Percentiles rank a stretch among this genome's conserved stretches.
phyloP scores from a whole-genome alignment of 2,113 vertebrate genomes.

The Pelvicachromis taeniatus region DNA sequence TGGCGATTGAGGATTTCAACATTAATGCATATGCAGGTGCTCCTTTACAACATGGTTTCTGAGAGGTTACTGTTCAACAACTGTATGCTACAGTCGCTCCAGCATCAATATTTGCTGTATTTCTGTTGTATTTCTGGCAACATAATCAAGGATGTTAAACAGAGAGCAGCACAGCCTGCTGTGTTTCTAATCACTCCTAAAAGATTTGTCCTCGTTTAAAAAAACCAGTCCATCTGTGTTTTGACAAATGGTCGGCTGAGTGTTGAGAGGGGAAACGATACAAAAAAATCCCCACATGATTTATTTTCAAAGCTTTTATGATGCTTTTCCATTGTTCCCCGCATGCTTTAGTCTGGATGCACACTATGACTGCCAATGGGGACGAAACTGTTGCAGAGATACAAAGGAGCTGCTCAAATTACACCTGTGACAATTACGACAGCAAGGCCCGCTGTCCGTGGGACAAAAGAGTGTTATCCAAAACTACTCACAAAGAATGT shows the following conservation, averaged over 20 bases:
- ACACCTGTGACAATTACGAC: conserved; percentile 65
- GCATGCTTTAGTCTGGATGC: conserved; percentile 30
- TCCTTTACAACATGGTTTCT: neutral
- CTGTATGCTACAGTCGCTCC: conserved; percentile 1
- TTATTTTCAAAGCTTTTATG: conserved; percentile 55
- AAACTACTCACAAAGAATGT: conserved; percentile 57
- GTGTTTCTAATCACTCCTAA: conserved; percentile 53
- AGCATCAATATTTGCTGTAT: conserved; percentile 37
- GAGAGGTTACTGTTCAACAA: neutral
- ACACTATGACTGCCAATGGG: conserved; percentile 26
- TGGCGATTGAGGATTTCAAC: neutral
- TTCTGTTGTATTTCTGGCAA: conserved; percentile 21
- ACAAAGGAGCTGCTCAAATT: conserved; percentile 70
- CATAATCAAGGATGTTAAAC: conserved; percentile 50
- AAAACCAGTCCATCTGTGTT: conserved; percentile 5
- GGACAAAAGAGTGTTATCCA: conserved; percentile 61
- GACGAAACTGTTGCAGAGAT: conserved; percentile 63
- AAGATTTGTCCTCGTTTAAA: conserved; percentile 14
- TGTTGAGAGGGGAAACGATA: neutral
- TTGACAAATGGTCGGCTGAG: conserved; percentile 31
- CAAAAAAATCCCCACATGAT: neutral
- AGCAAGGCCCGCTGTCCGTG: conserved; percentile 37
- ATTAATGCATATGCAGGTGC: neutral
- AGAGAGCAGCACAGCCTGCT: neutral
- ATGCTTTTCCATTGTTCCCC: conserved; percentile 39